Percentiles rank a stretch among this genome's conserved stretches.
These are phyloP conservation scores for Caerostris extrusa DNA, from an alignment of 1,140 invertebrate species.

Conservation along the genomic window DNA sequence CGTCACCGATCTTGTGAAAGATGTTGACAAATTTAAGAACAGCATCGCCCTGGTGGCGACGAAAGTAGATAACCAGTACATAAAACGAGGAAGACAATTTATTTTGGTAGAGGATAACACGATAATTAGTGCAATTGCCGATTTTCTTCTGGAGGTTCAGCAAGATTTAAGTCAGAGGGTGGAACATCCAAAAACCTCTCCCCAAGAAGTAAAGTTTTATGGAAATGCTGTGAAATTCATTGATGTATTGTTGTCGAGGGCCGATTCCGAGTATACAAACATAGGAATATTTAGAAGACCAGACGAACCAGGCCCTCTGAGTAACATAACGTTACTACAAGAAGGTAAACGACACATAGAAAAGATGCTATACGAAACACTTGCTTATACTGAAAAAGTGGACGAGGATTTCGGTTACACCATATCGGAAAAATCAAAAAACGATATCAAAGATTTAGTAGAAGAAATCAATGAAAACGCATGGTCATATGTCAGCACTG, in stretches of 20 bases:
- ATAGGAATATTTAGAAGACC: conserved; percentile 41
- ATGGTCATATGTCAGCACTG: not conserved
- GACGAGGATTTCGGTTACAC: conserved; percentile 14
- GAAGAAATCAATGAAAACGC: not conserved
- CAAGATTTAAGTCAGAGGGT: not conserved
- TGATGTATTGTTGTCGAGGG: not conserved
- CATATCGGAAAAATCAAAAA: conserved; percentile 22
- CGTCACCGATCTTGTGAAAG: conserved; percentile 17
- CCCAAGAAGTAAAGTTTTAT: not conserved
- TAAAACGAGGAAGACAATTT: not conserved
- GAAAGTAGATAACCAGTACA: conserved; percentile 23
- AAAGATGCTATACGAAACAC: not conserved
- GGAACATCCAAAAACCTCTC: not conserved
- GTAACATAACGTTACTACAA: not conserved
- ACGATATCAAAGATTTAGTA: conserved; percentile 8
- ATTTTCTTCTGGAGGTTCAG: conserved; percentile 7
- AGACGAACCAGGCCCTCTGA: conserved; percentile 19
- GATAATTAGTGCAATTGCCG: not conserved
- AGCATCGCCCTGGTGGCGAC: conserved; percentile 8
- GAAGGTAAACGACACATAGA: not conserved
- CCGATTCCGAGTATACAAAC: not conserved
- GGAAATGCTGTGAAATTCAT: not conserved
- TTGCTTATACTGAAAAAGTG: not conserved
- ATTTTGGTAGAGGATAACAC: not conserved
- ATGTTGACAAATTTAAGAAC: conserved; percentile 5